Evolutionary conservation across 2,113 vertebrate genomes (phyloP), one percentile per base, ranked within the genome.

Genomic region (Xenotilapia leptura): DNA sequence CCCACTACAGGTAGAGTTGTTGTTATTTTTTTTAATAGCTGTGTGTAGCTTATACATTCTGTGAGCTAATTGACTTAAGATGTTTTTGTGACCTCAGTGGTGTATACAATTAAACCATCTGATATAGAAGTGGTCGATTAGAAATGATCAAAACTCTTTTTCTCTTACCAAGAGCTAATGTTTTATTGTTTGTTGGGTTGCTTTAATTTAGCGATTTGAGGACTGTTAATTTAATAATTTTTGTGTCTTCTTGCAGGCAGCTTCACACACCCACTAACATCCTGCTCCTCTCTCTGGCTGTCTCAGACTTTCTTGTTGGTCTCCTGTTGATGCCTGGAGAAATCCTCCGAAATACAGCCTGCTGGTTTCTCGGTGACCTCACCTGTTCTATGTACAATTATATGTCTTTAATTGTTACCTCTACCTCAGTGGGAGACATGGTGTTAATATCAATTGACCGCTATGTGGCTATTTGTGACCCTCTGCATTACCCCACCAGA

Each of bases 281-380:
- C 81, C 83, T 95, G 1, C 56, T 94, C 28, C 82, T 94, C 54
- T 94, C 93, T 58, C 84, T 95, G 91, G 93, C 92, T 15, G 55
- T 93, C 31, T 91, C 92, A 17, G 94, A 94, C 33, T 79, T 94
- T 33, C 83, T 93, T 3, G 81, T 93, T 31, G 94, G 93, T 40
- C 65, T 92, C n/a, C 28, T 97, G 36, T 80, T 97, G 83, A 97
- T 97, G 96, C 97, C 97, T 12, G 96, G 94, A 15, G 97, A 89
- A 49, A 84, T 92, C 6, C 26, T 82, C 23, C 14, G 73, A 11
- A 85, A 82, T 23, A 85, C 90, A 51, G 17, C 55, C 33, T 94
- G 93, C 73, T 94, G 94, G 93, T 89, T 88, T 42, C 54, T 94
- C 7, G 92, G 93, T 31, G 79, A 91, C 21, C 7, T 42, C 13